A percentile compares a stretch with the other conserved stretches of the same genome.
Conservation (phyloP, 2,888 invertebrate species). For the Petrolisthes manimaculis region DNA sequence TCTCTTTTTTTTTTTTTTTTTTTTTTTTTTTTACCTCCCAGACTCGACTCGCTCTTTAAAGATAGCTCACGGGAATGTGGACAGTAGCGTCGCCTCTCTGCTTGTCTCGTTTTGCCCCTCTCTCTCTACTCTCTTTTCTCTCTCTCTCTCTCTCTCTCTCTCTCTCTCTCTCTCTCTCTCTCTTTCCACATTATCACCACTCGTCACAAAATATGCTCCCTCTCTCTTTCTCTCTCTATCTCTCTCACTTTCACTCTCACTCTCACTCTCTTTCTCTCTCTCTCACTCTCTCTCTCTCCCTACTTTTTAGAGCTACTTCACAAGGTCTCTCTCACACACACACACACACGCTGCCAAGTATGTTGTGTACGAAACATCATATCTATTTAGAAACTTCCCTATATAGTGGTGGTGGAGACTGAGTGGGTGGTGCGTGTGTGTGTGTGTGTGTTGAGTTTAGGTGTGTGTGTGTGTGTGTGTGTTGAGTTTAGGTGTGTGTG, state of each 20-base stretch:
- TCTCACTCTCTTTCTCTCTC: conserved; percentile 30
- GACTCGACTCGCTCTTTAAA: neutral
- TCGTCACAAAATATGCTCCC: neutral
- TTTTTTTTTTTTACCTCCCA: neutral
- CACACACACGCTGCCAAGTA: neutral
- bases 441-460: too few species aligned
- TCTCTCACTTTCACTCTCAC: neutral
- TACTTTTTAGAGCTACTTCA: neutral
- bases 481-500: too few species aligned
- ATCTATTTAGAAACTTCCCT: too few species aligned
- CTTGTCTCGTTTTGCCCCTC: neutral
- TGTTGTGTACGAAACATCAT: too few species aligned
- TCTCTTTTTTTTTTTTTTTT: neutral
- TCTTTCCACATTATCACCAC: neutral
- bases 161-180: conserved; percentile 15
- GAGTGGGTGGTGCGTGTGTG: too few species aligned
- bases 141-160: conserved; percentile 22
- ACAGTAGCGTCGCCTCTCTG: neutral
- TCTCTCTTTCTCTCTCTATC: conserved; percentile 2
- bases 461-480: too few species aligned
- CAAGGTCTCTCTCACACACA: neutral
- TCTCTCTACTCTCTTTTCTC: conserved; percentile 14
- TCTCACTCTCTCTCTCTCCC: conserved; percentile 46
- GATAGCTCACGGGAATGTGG: neutral
- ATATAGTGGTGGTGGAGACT: too few species aligned